Conservation (phyloP, 35 echinoderm and acorn worm species). For the Heliocidaris tuberculata region DNA sequence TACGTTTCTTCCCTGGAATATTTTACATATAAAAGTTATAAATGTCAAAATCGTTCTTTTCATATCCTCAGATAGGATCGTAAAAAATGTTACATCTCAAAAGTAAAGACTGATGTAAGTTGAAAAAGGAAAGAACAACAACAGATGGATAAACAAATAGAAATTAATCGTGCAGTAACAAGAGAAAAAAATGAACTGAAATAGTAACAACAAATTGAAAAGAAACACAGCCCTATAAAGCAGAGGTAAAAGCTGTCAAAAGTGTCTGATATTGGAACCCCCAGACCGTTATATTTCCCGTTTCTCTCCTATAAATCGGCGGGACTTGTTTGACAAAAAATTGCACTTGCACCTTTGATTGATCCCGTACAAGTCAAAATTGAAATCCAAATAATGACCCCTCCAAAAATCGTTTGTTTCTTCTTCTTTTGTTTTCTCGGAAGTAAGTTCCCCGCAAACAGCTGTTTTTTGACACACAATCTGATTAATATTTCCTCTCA, state of each 20-base stretch:
- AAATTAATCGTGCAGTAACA: no score
- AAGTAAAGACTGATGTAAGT: no score
- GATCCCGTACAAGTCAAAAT: neutral
- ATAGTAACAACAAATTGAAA: no score
- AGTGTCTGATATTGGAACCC: neutral
- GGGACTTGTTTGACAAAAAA: neutral
- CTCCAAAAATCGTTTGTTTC: neutral
- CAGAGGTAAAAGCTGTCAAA: neutral
- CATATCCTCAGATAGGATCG: no score
- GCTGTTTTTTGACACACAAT: neutral
- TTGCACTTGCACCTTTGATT: neutral
- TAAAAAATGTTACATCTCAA: no score
- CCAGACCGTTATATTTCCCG: neutral
- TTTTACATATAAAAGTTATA: no score
- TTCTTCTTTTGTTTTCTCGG: neutral
- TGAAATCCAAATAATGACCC: neutral
- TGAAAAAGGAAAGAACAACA: no score
- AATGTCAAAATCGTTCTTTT: no score
- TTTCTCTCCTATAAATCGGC: neutral
- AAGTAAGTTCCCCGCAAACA: neutral
- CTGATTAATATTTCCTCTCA: neutral
- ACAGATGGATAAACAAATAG: no score
- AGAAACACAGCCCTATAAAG: neutral
- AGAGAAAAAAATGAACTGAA: no score
- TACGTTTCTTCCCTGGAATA: no score